Evolutionary conservation across 2,797 vertebrate species (phyloP), one percentile per base, ranked within the genome.

Genomic region (Poeciliopsis paucimaculata): DNA sequence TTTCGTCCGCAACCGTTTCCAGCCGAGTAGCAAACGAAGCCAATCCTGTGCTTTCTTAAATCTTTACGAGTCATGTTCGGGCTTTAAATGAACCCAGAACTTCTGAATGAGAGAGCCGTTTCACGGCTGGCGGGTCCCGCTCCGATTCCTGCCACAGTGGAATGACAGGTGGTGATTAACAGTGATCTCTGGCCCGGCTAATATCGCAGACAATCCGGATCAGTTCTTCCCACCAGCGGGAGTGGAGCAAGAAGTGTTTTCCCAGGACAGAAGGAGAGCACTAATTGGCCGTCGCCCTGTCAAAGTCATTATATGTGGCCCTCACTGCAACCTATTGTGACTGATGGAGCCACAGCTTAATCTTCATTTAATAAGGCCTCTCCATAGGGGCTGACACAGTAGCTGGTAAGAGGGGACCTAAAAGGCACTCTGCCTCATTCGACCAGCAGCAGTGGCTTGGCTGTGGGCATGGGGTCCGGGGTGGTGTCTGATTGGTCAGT

Each of bases 311-410:
- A 94, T 94, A 88, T 90, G 86, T 76, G 89, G 89, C 91, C 88
- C 90, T 87, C 89, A 83, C 87, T 84, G 82, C 91, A 91, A 91
- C 87, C 88, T 94, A 93, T 95, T 95, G 91, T 94, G 94, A 95
- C 89, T 91, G 83, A 81, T 82, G 93, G 92, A 93, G 90, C 93
- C 91, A 90, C 78, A 51, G 89, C 91, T 93, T 96, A 95, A 95
- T 95, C 94, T 95, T 92, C 90, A 88, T 95, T 96, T 96, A 96
- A 96, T 96, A 95, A 95, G 93, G 89, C 89, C 31, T 90, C 95
- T 94, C 94, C 82, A 78, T 92, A 84, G 90, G 85, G 93, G 92
- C 91, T 91, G 86, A 95, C 93, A 93, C 90, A 88, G 87, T 85
- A 92, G 92, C 94, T 87, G 86, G 82, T 91, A 86, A 88, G 82